Base-by-base conservation (phyloP, 2,113 vertebrate genomes). In the Guaruba guarouba region DNA sequence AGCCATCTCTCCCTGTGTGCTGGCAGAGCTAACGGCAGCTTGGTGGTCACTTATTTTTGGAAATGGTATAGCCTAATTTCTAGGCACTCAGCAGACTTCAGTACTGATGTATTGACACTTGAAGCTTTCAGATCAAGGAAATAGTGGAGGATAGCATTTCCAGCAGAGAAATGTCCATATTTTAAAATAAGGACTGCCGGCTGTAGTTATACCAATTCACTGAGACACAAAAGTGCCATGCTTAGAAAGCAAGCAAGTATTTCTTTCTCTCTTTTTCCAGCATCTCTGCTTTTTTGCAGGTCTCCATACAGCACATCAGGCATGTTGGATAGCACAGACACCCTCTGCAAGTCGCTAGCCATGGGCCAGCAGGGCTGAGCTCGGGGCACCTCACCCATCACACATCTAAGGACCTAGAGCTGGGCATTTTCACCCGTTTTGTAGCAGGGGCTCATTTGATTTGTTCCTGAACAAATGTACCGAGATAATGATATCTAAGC, bases 1-100 rank as follows among this genome's bases (percentile, higher is more conserved):
- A 94, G 95, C 96, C 62, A 55, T 79, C 86, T 82, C 44, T 57
- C 74, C 55, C 85, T 67, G 81, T 3, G 73, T 7, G 23, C 44
- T 68, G 85, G 55, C 81, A 82, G 70, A 14, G 84, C 87, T 73
- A 75, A 74, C 16, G 7, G 84, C 73, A 66, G 81, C 79, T 75
- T 44, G 81, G 75, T 88, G 93, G 82, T 90, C 86, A 77, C 94
- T 92, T 80, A 41, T 64, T 83, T 76, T 82, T 89, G 91, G 94
- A 92, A 94, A 91, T 49, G 48, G 48, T 23, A 39, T 29, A 19
- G 7, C 85, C 92, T 79, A 13, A 59, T 95, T 93, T 93, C 68
- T 39, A 86, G 86, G 82, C 86, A 80, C 76, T 96, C 93, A 89
- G 95, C 93, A 93, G 67, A n/a, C 88, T 79, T 39, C 88, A 82